Evolutionary conservation across 2,113 vertebrate genomes (phyloP), one percentile per base, ranked within the genome.

Genomic region (Halichoeres trimaculatus): DNA sequence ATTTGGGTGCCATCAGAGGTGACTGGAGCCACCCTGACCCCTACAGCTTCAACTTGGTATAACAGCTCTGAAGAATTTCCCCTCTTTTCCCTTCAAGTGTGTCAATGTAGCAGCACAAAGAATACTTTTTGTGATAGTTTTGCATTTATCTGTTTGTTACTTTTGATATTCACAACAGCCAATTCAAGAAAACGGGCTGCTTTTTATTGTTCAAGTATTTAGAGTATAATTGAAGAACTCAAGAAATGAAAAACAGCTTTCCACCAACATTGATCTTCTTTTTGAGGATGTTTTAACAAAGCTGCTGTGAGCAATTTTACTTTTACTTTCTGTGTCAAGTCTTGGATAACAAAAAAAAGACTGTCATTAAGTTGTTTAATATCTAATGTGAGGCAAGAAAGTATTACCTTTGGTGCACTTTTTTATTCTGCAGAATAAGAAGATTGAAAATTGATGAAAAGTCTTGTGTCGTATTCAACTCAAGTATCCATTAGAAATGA

Each of bases 11-110:
- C 51, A n/a, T 38, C 8, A 56, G 48, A 19, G 38, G 51, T 53
- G 43, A 74, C 60, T 85, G 61, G 72, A 86, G 53, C 64, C 61
- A 86, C 70, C 16, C 81, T 90, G 89, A 70, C 89, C 88, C 87
- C 91, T 88, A 70, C 34, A 74, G 91, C 19, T 50, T 20, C 36
- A 2, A 80, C 1, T 1, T 41, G n/a, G 77, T 78, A 89, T 34
- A 86, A 74, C 68, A 71, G 24, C 12, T 23, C 2, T 2, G 7
- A 4, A 19, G 30, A 53, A 17, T 8, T 2, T 8, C 3, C 35
- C 5, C 38, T 10, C 1, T 26, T 43, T 48, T 26, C 2, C 24
- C 54, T 4, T 24, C 38, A 19, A 51, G 5, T 20, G 36, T 60
- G 43, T 17, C 53, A 34, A 50, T 54, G 23, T 0, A 9, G 54